Conservation (phyloP, 35 echinoderm and acorn worm species). For the Acanthaster planci region DNA sequence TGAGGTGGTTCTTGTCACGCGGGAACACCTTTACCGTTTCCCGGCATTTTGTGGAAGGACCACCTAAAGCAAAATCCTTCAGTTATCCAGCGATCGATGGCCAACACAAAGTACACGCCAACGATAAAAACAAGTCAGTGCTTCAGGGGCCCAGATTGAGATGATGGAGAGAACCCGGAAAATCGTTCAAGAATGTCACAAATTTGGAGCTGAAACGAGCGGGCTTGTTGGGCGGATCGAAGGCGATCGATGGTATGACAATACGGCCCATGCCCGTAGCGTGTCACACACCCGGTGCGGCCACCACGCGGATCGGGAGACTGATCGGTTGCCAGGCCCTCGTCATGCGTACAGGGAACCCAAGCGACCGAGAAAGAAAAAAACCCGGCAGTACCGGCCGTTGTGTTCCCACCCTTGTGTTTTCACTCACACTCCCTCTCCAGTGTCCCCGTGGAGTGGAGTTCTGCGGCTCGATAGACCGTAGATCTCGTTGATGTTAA, state of each 20-base stretch:
- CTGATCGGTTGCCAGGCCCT: neutral
- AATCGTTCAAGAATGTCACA: constrained; percentile 15
- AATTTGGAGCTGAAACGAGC: constrained; percentile 14
- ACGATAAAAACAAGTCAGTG: constrained; percentile 5
- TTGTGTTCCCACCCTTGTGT: neutral
- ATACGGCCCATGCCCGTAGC: neutral
- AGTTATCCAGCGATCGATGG: constrained; percentile 6
- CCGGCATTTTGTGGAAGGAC: too few species aligned
- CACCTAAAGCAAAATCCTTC: constrained; percentile 23
- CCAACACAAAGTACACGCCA: neutral
- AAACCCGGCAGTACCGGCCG: constrained; percentile 15
- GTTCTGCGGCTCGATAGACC: too few species aligned
- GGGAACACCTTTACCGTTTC: too few species aligned
- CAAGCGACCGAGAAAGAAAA: neutral
- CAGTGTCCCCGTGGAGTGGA: too few species aligned
- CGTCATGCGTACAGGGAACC: neutral
- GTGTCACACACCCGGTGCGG: neutral
- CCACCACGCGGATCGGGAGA: neutral
- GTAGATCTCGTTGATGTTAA: too few species aligned
- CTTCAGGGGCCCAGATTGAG: constrained; percentile 27
- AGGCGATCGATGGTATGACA: neutral
- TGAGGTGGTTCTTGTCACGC: too few species aligned
- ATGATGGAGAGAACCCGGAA: neutral
- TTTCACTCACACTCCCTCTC: neutral
- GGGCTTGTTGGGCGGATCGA: constrained; percentile 9